A percentile compares a stretch with the other conserved stretches of the same genome.
phyloP scores from a whole-genome alignment of 2,113 vertebrate species.

The Columba janthina region DNA sequence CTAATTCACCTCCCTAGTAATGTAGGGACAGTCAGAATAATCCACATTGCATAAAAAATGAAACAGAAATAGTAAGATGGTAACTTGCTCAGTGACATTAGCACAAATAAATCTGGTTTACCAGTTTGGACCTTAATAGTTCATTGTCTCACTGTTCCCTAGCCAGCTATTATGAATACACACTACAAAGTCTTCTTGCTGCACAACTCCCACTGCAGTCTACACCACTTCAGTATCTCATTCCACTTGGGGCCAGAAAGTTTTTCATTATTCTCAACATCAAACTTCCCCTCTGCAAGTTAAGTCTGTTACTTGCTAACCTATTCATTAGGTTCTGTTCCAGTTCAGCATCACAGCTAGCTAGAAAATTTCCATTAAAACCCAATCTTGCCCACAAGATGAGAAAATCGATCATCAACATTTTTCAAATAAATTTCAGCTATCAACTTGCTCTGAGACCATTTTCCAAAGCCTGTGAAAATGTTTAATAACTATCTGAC shows the following conservation, averaged over 20 bases:
- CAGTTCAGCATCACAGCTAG: conserved; percentile 5
- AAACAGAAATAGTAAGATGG: background rate
- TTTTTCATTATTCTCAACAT: background rate
- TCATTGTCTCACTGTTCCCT: background rate
- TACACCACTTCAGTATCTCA: rapidly evolving
- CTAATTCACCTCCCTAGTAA: background rate
- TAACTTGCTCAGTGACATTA: background rate
- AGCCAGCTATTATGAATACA: background rate
- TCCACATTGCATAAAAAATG: background rate
- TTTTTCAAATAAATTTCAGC: conserved; percentile 43
- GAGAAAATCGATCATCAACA: conserved; percentile 51
- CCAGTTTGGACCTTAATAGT: background rate
- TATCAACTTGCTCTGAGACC: conserved; percentile 4
- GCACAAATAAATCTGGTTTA: background rate
- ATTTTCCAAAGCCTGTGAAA: conserved; percentile 45
- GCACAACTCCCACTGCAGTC: background rate
- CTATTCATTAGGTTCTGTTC: conserved; percentile 17
- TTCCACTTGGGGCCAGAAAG: background rate
- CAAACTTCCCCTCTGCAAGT: background rate
- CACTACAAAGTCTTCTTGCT: background rate
- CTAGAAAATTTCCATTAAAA: conserved; percentile 49
- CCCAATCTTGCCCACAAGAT: conserved; percentile 44
- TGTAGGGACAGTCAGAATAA: background rate
- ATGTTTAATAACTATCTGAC: conserved; percentile 38
- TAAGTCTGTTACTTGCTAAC: conserved; percentile 1